Percentiles rank a stretch among this genome's conserved stretches.
phyloP scores from a whole-genome alignment of 2,113 vertebrate genomes.

The Upupa epops region DNA sequence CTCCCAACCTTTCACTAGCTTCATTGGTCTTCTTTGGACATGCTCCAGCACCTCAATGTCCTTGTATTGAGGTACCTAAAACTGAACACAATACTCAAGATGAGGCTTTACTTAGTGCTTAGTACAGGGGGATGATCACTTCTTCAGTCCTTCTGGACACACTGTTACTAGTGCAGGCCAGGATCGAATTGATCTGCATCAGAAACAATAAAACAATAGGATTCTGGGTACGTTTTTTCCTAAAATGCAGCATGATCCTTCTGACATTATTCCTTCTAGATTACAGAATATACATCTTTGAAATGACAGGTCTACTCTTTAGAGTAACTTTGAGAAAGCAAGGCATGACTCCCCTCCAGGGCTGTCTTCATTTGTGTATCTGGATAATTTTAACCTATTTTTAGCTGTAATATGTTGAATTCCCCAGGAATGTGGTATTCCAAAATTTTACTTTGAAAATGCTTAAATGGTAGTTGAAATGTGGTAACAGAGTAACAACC shows the following conservation, averaged over 20 bases:
- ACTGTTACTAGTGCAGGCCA: too few relatives aligned
- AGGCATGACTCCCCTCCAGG: background rate
- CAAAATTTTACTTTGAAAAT: background rate
- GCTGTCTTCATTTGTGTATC: background rate
- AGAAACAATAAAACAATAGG: accelerated
- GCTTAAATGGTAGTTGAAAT: background rate
- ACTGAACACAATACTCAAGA: too few relatives aligned
- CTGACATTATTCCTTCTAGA: background rate
- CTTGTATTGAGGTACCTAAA: too few relatives aligned
- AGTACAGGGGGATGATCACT: too few relatives aligned
- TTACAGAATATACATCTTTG: background rate
- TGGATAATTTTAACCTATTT: background rate
- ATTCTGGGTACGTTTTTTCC: background rate
- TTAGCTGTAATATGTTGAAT: background rate
- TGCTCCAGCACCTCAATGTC: too few relatives aligned
- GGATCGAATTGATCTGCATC: too few relatives aligned
- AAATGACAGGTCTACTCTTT: background rate
- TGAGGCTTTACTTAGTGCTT: too few relatives aligned
- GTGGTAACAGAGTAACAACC: background rate
- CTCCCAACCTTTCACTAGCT: too few relatives aligned
- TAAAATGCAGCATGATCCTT: background rate
- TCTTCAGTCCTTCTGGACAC: too few relatives aligned
- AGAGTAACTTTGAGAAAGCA: background rate
- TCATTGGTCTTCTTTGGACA: too few relatives aligned
- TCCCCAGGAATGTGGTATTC: accelerated